These are phyloP conservation scores for Amblyjoppa proteus DNA, from an alignment of 2,888 invertebrate species.

Conservation along the genomic window DNA sequence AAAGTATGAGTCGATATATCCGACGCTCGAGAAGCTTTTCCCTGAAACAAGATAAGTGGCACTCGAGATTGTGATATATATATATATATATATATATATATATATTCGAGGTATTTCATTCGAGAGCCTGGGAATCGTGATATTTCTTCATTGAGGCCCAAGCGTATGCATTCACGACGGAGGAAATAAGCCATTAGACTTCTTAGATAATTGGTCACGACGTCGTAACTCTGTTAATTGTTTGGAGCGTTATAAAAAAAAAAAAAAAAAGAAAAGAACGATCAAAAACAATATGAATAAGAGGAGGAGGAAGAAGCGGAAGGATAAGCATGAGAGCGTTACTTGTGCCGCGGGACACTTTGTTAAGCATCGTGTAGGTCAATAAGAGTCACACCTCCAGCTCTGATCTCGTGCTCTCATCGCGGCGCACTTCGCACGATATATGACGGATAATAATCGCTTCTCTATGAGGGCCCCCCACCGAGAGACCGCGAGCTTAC, in stretches of 20 bases:
- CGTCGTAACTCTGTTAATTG: constrained; percentile 61
- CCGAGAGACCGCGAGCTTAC: neutral
- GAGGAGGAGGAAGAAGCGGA: neutral
- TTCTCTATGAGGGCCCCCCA: constrained; percentile 18
- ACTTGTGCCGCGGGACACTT: constrained; percentile 34
- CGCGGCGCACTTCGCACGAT: constrained; percentile 6
- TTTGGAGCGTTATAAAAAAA: constrained; percentile 32
- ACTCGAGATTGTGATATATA: neutral
- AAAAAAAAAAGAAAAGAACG: constrained; percentile 16
- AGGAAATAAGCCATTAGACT: constrained; percentile 59
- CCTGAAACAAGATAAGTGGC: neutral
- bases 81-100: too few relatives aligned
- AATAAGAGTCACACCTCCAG: constrained; percentile 30
- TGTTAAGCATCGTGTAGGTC: constrained; percentile 27
- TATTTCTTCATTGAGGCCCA: constrained; percentile 10
- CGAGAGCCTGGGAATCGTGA: constrained; percentile 6
- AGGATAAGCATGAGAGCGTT: constrained; percentile 29
- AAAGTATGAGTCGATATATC: neutral
- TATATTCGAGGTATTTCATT: neutral
- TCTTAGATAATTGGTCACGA: constrained; percentile 65
- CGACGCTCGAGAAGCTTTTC: constrained; percentile 1
- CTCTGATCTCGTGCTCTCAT: constrained; percentile 15
- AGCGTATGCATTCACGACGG: constrained; percentile 43
- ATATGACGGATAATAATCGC: constrained; percentile 27
- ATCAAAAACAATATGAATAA: constrained; percentile 9